Evolutionary conservation across 2,113 vertebrate genomes (phyloP), one percentile per base, ranked within the genome.

Genomic region (Rallus limicola): DNA sequence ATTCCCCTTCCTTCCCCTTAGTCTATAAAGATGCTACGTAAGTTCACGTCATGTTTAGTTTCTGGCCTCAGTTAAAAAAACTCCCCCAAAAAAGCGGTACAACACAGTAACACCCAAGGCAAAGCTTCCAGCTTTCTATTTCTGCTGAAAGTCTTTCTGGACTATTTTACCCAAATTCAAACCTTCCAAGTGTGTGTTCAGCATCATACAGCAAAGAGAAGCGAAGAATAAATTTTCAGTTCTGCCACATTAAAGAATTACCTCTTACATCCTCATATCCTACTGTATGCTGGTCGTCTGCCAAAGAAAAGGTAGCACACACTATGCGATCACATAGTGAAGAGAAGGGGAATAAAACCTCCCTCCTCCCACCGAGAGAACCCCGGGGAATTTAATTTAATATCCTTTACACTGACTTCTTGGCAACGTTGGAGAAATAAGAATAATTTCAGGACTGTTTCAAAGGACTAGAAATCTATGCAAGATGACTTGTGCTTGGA

Each of bases 331-430:
- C 85, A 86, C 38, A 74, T 0, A 21, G 34, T 36, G 34, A 81
- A 33, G n/a, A 70, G 21, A 88, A 67, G 16, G 36, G 52, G 90
- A 94, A 80, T 74, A 78, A 92, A 86, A 90, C 20, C 38, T 74
- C 65, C 31, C 60, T 93, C 38, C 48, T 92, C 44, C 44, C 36
- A 68, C 36, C 0, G 1, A 60, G 18, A 20, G 38, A 94, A 16
- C 20, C 58, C 53, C 24, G 50, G 19, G 80, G 77, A 75, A 84
- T 92, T 79, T n/a, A 34, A 85, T 72, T 77, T 78, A 71, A 91
- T 68, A 79, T 42, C 42, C 86, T 67, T 90, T 70, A 86, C 6
- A 72, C 7, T 50, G 28, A 76, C 28, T 91, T 84, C 58, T 79
- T 93, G 91, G 92, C 76, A 7, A 1, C 16, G 28, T 48, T 65